Conservation (phyloP, 2,113 vertebrate species). For the Clarias gariepinus region DNA sequence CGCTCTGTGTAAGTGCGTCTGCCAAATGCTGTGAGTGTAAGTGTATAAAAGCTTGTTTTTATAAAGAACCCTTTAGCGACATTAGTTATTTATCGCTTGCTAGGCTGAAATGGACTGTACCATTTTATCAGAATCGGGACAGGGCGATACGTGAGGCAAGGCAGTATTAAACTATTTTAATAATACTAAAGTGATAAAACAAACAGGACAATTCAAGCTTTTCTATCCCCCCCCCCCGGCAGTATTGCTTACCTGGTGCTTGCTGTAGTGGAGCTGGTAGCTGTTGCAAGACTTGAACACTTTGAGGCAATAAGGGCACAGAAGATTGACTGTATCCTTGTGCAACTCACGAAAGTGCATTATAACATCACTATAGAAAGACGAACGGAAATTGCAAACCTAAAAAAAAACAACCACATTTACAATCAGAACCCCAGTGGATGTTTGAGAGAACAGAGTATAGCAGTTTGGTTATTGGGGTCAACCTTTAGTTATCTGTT, state of each 20-base stretch:
- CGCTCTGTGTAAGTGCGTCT: too few species aligned
- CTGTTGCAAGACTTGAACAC: slow-evolving; percentile 81
- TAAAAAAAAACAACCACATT: slow-evolving; percentile 50
- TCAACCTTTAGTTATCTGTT: too few species aligned
- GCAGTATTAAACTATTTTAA: not conserved
- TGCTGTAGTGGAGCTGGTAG: slow-evolving; percentile 87
- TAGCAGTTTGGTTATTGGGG: not conserved
- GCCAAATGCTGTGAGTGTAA: too few species aligned
- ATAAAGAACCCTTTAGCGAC: not conserved
- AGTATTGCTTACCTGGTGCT: slow-evolving; percentile 81
- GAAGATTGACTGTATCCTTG: slow-evolving; percentile 78
- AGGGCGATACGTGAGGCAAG: not conserved
- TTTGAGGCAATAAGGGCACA: slow-evolving; percentile 90
- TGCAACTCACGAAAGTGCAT: slow-evolving; percentile 84
- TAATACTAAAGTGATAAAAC: not conserved
- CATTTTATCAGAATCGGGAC: not conserved
- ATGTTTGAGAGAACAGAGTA: not conserved
- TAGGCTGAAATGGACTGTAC: not conserved
- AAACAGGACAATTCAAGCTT: not conserved
- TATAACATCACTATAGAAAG: slow-evolving; percentile 84
- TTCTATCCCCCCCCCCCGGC: too few species aligned
- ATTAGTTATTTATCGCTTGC: not conserved
- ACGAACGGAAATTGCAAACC: slow-evolving; percentile 92
- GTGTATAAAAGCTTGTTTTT: too few species aligned
- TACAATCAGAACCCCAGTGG: not conserved